Conservation (phyloP, 2,888 invertebrate genomes). For the Diaperis boleti region DNA sequence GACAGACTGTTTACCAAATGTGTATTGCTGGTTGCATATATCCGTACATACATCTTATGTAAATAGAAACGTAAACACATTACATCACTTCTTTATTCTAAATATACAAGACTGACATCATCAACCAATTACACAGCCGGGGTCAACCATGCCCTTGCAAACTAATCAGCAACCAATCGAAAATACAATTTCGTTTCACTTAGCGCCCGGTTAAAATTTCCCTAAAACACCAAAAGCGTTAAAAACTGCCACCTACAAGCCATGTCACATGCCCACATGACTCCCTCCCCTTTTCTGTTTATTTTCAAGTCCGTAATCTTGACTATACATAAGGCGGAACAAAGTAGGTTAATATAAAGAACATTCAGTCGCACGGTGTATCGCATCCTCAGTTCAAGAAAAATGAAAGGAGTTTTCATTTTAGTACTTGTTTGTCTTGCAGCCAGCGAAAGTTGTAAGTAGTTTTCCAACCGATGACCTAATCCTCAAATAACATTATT, state of each 20-base stretch:
- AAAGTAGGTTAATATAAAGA: neutral
- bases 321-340: too few species aligned
- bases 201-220: neutral
- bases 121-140: neutral
- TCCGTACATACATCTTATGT: neutral
- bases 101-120: slow-evolving; percentile 4
- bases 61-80: neutral
- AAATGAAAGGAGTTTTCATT: slow-evolving; percentile 6
- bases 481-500: neutral
- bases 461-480: neutral
- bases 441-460: slow-evolving; percentile 4
- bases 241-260: too few species aligned
- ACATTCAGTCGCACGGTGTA: too few species aligned
- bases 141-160: neutral
- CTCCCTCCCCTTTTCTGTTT: neutral
- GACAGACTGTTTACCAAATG: neutral
- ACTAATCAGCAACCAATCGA: neutral
- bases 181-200: neutral
- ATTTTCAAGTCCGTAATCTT: too few species aligned
- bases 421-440: neutral
- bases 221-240: neutral
- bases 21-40: neutral
- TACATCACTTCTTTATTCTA: slow-evolving; percentile 7
- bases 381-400: neutral
- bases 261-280: slow-evolving; percentile 1